Conservation (phyloP, 2,797 vertebrate genomes). For the Melanotaenia nigrans region DNA sequence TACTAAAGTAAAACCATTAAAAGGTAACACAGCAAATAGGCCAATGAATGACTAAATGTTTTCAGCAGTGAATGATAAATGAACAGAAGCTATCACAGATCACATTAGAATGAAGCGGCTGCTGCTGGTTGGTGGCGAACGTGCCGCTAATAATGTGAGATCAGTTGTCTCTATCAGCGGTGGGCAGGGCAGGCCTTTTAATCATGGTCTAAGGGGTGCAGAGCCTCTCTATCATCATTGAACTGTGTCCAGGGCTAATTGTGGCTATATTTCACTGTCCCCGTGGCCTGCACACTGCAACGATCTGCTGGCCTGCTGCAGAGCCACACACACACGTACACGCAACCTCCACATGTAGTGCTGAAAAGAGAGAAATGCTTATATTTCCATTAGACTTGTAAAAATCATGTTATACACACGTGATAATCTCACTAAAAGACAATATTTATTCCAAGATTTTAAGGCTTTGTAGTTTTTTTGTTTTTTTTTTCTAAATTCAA, state of each 20-base stretch:
- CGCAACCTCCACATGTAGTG: slow-evolving; percentile 3
- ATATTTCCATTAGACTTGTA: slow-evolving; percentile 17
- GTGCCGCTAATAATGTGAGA: slow-evolving; percentile 92
- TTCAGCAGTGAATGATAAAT: slow-evolving; percentile 55
- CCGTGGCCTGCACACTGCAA: slow-evolving; percentile 79
- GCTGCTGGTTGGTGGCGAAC: slow-evolving; percentile 66
- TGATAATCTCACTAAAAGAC: not conserved
- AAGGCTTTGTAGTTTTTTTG: not conserved
- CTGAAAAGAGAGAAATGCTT: slow-evolving; percentile 22
- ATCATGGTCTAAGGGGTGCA: slow-evolving; percentile 96
- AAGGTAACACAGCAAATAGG: slow-evolving; percentile 24
- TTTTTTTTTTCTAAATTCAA: not conserved
- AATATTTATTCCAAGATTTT: not conserved
- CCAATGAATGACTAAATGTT: slow-evolving; percentile 34
- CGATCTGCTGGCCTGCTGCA: slow-evolving; percentile 78
- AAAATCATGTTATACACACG: not conserved
- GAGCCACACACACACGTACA: slow-evolving; percentile 37
- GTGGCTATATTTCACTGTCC: slow-evolving; percentile 98
- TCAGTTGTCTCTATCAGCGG: slow-evolving; percentile 96
- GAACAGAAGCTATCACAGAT: slow-evolving; percentile 72
- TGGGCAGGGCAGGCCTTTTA: slow-evolving; percentile 92
- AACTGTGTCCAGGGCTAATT: slow-evolving; percentile 98
- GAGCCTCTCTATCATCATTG: slow-evolving; percentile 96
- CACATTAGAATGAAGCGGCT: slow-evolving; percentile 87
- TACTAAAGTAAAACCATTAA: not conserved